A percentile compares a stretch with the other conserved stretches of the same genome.
Evolutionary conservation across 2,113 vertebrate genomes (phyloP).

Genomic region (Dipodomys spectabilis): DNA sequence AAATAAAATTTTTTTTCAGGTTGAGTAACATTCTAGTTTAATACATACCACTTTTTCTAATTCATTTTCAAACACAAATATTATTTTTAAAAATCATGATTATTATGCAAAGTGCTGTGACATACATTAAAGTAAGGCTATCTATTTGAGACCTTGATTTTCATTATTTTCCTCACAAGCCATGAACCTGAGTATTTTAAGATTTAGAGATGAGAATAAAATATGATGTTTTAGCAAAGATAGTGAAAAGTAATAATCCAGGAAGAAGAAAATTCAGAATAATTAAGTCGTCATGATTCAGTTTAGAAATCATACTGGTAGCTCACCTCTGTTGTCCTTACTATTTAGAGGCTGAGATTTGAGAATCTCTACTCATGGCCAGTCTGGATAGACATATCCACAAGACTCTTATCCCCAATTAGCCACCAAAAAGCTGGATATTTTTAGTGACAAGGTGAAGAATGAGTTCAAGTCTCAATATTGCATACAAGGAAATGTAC

Average conservation of each 20-base stretch:
- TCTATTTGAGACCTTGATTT: neutral
- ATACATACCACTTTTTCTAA: neutral
- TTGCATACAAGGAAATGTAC: neutral
- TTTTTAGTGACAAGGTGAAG: too few relatives aligned
- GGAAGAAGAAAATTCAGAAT: neutral
- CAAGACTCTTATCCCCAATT: too few relatives aligned
- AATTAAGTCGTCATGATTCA: neutral
- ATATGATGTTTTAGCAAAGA: neutral
- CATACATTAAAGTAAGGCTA: neutral
- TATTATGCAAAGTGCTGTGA: neutral
- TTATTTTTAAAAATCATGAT: too few relatives aligned
- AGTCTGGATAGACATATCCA: too few relatives aligned
- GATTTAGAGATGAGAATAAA: neutral
- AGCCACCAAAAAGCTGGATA: too few relatives aligned
- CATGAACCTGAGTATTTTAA: neutral
- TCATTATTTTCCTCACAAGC: neutral
- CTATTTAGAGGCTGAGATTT: too few relatives aligned
- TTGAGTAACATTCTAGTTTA: neutral
- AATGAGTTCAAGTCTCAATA: too few relatives aligned
- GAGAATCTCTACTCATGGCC: too few relatives aligned
- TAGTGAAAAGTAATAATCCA: neutral
- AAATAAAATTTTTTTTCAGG: neutral
- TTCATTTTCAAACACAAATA: too few relatives aligned
- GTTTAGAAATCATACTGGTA: too few relatives aligned
- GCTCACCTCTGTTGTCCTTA: too few relatives aligned